These are phyloP conservation scores for Tinea semifulvella DNA, from an alignment of 2,888 invertebrate species.

Conservation along the genomic window DNA sequence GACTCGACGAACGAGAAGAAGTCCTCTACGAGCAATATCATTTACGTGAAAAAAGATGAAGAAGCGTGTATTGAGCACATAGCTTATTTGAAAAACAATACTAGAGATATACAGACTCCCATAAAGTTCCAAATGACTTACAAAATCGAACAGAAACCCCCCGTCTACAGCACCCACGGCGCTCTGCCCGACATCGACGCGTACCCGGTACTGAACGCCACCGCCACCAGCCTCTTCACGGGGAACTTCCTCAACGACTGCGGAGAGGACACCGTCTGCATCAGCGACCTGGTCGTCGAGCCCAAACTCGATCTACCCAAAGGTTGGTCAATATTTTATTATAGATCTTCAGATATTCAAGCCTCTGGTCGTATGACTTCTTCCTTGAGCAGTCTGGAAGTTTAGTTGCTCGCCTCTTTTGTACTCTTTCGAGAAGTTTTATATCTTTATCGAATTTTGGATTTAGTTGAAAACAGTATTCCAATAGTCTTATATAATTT, in stretches of 20 bases:
- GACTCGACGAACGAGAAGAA: slow-evolving; percentile 56
- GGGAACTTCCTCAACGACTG: slow-evolving; percentile 93
- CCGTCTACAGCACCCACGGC: slow-evolving; percentile 57
- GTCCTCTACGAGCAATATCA: slow-evolving; percentile 52
- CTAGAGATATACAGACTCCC: slow-evolving; percentile 87
- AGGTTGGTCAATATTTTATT: slow-evolving; percentile 36
- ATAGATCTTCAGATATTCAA: too few species aligned
- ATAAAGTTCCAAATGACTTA: slow-evolving; percentile 89
- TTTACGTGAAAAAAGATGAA: slow-evolving; percentile 68
- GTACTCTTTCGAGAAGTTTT: too few species aligned
- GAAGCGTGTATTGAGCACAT: slow-evolving; percentile 78
- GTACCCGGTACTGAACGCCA: slow-evolving; percentile 90
- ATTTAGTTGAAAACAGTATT: too few species aligned
- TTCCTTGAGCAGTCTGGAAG: too few species aligned
- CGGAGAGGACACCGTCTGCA: slow-evolving; percentile 86
- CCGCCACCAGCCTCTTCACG: slow-evolving; percentile 81
- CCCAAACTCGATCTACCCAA: slow-evolving; percentile 69
- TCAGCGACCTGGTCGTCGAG: slow-evolving; percentile 78
- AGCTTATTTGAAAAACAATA: slow-evolving; percentile 88
- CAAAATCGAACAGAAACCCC: slow-evolving; percentile 76
- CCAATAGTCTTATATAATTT: too few species aligned
- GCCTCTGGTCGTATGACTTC: too few species aligned
- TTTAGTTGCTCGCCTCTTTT: too few species aligned
- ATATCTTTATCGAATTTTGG: too few species aligned
- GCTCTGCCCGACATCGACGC: slow-evolving; percentile 75